phyloP scores from a whole-genome alignment of 2,113 vertebrate species.

The Nothobranchius kuhntae region DNA sequence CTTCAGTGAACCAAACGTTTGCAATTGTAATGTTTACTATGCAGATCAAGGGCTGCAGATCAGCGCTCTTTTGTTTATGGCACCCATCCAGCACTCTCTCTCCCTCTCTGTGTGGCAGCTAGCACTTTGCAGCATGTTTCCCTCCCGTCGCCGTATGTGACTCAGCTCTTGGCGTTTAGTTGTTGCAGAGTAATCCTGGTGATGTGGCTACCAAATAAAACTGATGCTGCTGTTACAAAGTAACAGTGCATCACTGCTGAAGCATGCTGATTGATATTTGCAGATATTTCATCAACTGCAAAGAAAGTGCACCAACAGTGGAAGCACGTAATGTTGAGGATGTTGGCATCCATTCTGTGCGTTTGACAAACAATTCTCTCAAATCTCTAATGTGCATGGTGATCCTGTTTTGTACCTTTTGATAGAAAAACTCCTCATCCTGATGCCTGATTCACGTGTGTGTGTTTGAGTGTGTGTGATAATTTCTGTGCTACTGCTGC shows the following conservation, averaged over 20 bases:
- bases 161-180: slow-evolving; percentile 42
- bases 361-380: slow-evolving; percentile 35
- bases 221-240: slow-evolving; percentile 58
- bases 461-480: slow-evolving; percentile 27
- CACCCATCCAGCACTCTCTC: slow-evolving; percentile 44
- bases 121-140: slow-evolving; percentile 52
- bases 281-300: slow-evolving; percentile 39
- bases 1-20: slow-evolving; percentile 60
- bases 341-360: slow-evolving; percentile 34
- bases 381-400: slow-evolving; percentile 67
- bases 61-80: slow-evolving; percentile 51
- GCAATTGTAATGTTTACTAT: slow-evolving; percentile 89
- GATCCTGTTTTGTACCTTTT: slow-evolving; percentile 60
- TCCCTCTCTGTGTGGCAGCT: slow-evolving; percentile 71
- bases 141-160: slow-evolving; percentile 15
- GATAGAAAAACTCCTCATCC: slow-evolving; percentile 48
- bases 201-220: slow-evolving; percentile 68
- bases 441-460: slow-evolving; percentile 52
- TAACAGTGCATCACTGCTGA: slow-evolving; percentile 60
- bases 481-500: slow-evolving; percentile 51
- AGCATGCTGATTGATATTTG: slow-evolving; percentile 74
- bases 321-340: slow-evolving; percentile 32
- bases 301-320: slow-evolving; percentile 22
- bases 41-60: slow-evolving; percentile 87
- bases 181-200: slow-evolving; percentile 66